Evolutionary conservation across 2,888 invertebrate genomes (phyloP), one percentile per base, ranked within the genome.

Genomic region (Adineta ricciae): DNA sequence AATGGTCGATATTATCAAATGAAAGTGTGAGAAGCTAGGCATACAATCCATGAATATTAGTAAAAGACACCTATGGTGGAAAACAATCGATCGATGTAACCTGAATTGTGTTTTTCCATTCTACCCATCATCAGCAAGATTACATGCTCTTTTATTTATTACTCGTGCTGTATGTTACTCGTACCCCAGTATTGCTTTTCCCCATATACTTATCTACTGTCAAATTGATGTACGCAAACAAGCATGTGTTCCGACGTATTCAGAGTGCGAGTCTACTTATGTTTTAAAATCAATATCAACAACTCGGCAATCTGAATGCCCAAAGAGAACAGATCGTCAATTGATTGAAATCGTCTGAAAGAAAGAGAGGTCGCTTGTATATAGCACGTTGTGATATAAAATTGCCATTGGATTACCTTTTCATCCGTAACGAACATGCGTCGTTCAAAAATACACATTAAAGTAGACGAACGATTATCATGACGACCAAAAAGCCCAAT

Each of bases 401-500:
- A 16, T 50, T 50, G 14, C 50, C 2, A 50, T 50, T 50, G 50
- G 50, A 19, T 50, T 50, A 19, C 19, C 5, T 50, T 50, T 50
- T 50, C 50, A 50, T 50, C 19, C 19, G 50, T 46, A 46, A 11
- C 46, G 11, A n/a, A n/a, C n/a, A n/a, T n/a, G n/a, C n/a, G n/a
- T n/a, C n/a, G n/a, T n/a, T n/a, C n/a, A n/a, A n/a, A n/a, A n/a
- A n/a, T n/a, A n/a, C n/a, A n/a, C n/a, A n/a, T n/a, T n/a, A n/a
- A n/a, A n/a, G n/a, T n/a, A n/a, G n/a, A n/a, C n/a, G n/a, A n/a
- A n/a, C n/a, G n/a, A n/a, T n/a, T n/a, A n/a, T n/a, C n/a, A 52
- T 52, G 52, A 21, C 21, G 24, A 21, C 52, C 27, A 32, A 64
- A 32, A 64, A 64, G 8, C 27, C 27, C 3, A 95, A 96, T 92